Base-by-base conservation (phyloP, 2,888 invertebrate species). In the Zhuqinia jingwanae region DNA sequence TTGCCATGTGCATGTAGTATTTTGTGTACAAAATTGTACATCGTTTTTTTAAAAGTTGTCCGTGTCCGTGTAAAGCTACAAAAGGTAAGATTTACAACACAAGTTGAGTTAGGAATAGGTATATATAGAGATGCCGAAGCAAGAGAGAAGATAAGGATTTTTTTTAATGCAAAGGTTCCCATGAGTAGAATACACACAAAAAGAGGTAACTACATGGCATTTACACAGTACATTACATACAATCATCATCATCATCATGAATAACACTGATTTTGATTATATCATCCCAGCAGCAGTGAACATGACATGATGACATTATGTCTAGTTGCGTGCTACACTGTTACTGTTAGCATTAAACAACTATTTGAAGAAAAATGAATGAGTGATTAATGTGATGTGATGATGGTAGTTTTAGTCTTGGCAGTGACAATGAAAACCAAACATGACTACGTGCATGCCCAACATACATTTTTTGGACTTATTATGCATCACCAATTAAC, bases 391-490 rank as follows among this genome's bases (percentile, higher is more conserved):
- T 36, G 36, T 36, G 36, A 36, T 8, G 8, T 36, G 36, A 36
- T 6, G 36, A 36, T 36, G 36, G 3, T 36, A 3, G 3, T 36
- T 36, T 36, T 36, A 36, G 42, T 42, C 65, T 15, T 65, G 65
- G 13, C 70, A 70, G 15, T 70, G 70, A 70, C 70, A 70, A 70
- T 47, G 70, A 70, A 70, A 70, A 47, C 45, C 22, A 6, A 70
- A 47, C 6, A 58, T 58, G 20, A 58, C 6, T 25, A 22, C 25
- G 10, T 30, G 6, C 20, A 15, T 63, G n/a, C n/a, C 2, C 50
- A 27, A 30, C 30, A 30, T 58, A 11, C 3, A 58, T 11, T 22
- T 10, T 20, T 25, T 6, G 30, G 0, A 6, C 3, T 5, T 22
- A 2, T 58, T 58, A 22, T 56, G 36, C 36, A 36, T 58, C 22